Conservation (phyloP, 2,888 invertebrate genomes). For the Monochamus alternatus region DNA sequence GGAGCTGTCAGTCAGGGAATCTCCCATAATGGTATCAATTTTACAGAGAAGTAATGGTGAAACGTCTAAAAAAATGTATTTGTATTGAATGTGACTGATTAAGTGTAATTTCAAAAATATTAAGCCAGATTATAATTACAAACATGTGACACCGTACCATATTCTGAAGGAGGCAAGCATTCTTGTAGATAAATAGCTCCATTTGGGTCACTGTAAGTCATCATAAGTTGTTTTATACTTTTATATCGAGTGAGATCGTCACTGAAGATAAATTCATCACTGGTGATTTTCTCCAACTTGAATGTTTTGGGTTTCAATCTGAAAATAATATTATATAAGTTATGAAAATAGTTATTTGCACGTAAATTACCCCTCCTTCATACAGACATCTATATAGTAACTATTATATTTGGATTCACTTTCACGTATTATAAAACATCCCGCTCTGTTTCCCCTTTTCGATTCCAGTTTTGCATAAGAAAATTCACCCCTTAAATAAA, state of each 20-base stretch:
- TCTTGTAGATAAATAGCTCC: slow-evolving; percentile 78
- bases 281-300: slow-evolving; percentile 76
- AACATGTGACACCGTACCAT: slow-evolving; percentile 74
- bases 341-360: background rate
- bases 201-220: slow-evolving; percentile 76
- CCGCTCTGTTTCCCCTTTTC: slow-evolving; percentile 82
- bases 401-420: slow-evolving; percentile 86
- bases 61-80: slow-evolving; percentile 73
- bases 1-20: slow-evolving; percentile 72
- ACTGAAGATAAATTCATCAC: slow-evolving; percentile 74
- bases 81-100: no score
- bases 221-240: slow-evolving; percentile 77
- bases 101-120: slow-evolving; percentile 22
- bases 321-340: slow-evolving; percentile 34
- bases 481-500: slow-evolving; percentile 81
- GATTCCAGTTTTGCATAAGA: slow-evolving; percentile 88
- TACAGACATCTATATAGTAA: slow-evolving; percentile 88
- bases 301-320: slow-evolving; percentile 81
- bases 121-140: slow-evolving; percentile 1
- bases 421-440: slow-evolving; percentile 87
- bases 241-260: slow-evolving; percentile 73
- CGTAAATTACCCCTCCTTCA: slow-evolving; percentile 78
- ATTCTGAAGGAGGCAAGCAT: slow-evolving; percentile 90
- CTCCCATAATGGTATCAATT: slow-evolving; percentile 74
- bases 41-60: slow-evolving; percentile 81